These are phyloP conservation scores for Tridacna gigas DNA, from an alignment of 2,888 invertebrate genomes.

Conservation along the genomic window DNA sequence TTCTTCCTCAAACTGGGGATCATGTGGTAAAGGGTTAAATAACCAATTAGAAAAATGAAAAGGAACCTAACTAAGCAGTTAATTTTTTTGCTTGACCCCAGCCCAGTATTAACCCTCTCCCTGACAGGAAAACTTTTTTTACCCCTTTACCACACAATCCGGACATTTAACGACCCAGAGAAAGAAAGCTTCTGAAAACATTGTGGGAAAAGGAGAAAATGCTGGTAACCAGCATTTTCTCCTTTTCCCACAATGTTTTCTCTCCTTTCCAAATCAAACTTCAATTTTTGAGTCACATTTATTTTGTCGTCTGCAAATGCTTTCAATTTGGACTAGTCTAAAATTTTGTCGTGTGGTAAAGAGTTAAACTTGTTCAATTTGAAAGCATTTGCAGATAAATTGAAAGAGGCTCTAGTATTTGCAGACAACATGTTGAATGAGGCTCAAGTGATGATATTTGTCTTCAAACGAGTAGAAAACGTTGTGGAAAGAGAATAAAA, in stretches of 20 bases:
- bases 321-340: background rate
- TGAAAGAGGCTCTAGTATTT: too few relatives aligned
- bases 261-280: background rate
- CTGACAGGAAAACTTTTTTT: background rate
- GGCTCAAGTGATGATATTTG: background rate
- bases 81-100: too few relatives aligned
- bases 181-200: background rate
- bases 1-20: too few relatives aligned
- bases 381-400: too few relatives aligned
- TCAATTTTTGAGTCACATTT: background rate
- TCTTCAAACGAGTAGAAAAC: too few relatives aligned
- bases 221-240: background rate
- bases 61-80: too few relatives aligned
- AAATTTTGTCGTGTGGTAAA: background rate
- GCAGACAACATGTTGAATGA: too few relatives aligned
- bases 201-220: conserved; percentile 3
- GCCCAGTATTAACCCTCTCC: background rate
- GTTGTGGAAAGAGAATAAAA: too few relatives aligned
- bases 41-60: too few relatives aligned
- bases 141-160: background rate
- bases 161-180: background rate
- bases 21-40: too few relatives aligned
- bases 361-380: too few relatives aligned
- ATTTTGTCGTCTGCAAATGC: background rate
- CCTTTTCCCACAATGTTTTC: background rate